Evolutionary conservation across 2,797 vertebrate species (phyloP).

Genomic region (Echeneis naucrates): DNA sequence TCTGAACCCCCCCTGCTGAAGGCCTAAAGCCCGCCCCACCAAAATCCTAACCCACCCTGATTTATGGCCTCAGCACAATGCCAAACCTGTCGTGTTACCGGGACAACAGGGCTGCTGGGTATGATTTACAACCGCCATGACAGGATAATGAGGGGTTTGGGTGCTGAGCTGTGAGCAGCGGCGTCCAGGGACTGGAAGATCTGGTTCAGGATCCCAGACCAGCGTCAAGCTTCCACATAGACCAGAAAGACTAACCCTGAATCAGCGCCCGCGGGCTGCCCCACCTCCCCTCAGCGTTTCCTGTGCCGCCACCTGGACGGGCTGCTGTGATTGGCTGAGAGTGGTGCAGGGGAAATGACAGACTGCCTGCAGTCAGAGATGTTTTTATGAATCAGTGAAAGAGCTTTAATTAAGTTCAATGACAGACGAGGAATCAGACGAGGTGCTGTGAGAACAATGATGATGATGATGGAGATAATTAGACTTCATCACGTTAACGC

Average conservation of each 20-base stretch:
- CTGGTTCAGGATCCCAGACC: conserved; percentile 69
- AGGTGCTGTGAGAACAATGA: conserved; percentile 44
- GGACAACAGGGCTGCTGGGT: conserved; percentile 61
- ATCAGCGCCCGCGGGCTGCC: conserved; percentile 48
- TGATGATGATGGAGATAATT: conserved; percentile 72
- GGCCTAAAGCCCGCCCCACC: not conserved
- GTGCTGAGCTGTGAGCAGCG: conserved; percentile 34
- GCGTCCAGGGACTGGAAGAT: conserved; percentile 82
- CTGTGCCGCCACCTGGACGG: conserved; percentile 77
- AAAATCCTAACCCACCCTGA: conserved; percentile 24
- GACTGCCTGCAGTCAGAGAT: conserved; percentile 69
- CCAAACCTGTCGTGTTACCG: conserved; percentile 63
- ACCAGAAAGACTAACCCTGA: conserved; percentile 42
- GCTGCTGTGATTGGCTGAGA: conserved; percentile 74
- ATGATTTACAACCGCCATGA: conserved; percentile 82
- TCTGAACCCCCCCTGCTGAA: not conserved
- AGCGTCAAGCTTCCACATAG: conserved; percentile 10
- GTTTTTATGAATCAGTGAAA: conserved; percentile 74
- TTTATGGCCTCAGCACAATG: conserved; percentile 60
- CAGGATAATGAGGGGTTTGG: conserved; percentile 80
- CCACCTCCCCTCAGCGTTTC: conserved; percentile 42
- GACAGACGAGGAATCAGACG: conserved; percentile 56
- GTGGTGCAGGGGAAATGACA: conserved; percentile 56
- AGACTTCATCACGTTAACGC: conserved; percentile 60
- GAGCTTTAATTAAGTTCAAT: conserved; percentile 76